Base-by-base conservation (phyloP, 2,797 vertebrate species). In the Sebastiscus albofasciatus region DNA sequence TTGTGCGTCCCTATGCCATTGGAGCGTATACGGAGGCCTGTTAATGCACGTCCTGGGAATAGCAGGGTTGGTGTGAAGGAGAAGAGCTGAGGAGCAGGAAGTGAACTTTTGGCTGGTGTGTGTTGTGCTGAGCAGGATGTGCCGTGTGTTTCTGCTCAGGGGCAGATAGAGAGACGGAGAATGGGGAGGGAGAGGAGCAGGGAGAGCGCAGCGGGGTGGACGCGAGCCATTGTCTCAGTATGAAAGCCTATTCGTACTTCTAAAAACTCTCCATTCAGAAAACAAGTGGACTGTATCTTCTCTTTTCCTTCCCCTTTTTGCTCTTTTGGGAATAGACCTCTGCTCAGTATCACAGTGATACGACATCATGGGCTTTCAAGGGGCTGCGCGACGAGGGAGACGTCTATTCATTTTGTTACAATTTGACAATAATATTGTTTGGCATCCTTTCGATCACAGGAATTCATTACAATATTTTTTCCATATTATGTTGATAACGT, bases 111-210 rank as follows among this genome's bases (percentile, higher is more conserved):
- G 94, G 89, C 94, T 93, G 84, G 78, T 77, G 90, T 79, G 93
- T 79, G 93, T 88, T 84, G 90, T 81, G 87, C 80, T 70, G 90
- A 90, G 93, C 94, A 95, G 95, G 95, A 95, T 94, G 94, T 94
- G 93, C 94, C 81, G 89, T 90, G 93, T 95, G 94, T 94, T 95
- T 95, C 88, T 95, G 92, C 93, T 95, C 92, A 91, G 82, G 87
- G 88, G 87, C 89, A 93, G 93, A 95, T 92, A 90, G 82, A 91
- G 76, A 82, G 77, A 84, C 61, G 71, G 86, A 77, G 91, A 83
- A 85, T 46, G 70, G 90, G 85, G 90, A 88, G 85, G 84, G 92
- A 90, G 91, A 90, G 90, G 88, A 90, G 90, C 87, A 87, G 81
- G 89, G 86, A 80, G 89, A 91, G 80, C 90, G 73, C 93, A 94